Conservation (phyloP, 2,797 vertebrate genomes). For the Ceyx erithaca region DNA sequence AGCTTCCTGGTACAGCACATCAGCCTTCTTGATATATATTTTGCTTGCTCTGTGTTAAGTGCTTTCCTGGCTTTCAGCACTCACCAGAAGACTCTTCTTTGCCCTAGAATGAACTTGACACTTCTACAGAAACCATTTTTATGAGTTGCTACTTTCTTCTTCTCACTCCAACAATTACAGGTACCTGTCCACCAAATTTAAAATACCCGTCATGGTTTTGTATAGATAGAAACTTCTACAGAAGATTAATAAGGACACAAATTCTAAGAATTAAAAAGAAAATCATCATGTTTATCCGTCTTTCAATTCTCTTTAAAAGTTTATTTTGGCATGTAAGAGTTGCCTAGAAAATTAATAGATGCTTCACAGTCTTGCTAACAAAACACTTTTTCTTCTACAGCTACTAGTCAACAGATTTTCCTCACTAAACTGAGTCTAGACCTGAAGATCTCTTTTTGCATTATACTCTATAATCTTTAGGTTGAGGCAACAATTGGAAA, state of each 20-base stretch:
- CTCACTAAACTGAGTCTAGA: not conserved
- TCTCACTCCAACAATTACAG: not conserved
- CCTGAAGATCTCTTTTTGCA: accelerated
- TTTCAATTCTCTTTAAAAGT: not conserved
- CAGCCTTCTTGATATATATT: not conserved
- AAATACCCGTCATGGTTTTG: not conserved
- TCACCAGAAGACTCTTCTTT: not conserved
- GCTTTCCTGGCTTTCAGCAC: not conserved
- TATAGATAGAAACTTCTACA: not conserved
- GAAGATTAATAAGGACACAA: not conserved
- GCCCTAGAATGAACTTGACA: not conserved
- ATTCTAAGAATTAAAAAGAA: not conserved
- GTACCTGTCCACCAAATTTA: not conserved
- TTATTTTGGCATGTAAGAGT: not conserved
- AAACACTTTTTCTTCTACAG: not conserved
- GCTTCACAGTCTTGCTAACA: not conserved
- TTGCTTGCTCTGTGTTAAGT: not conserved
- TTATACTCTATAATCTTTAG: not conserved
- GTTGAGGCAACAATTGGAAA: not conserved
- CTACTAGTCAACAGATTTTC: not conserved
- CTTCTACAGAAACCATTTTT: not conserved
- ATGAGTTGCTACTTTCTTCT: not conserved
- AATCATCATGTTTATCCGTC: not conserved
- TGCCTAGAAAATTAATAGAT: not conserved
- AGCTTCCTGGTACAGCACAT: not conserved